Base-by-base conservation (phyloP, 2,797 vertebrate genomes). In the Gobionotothen gibberifrons region DNA sequence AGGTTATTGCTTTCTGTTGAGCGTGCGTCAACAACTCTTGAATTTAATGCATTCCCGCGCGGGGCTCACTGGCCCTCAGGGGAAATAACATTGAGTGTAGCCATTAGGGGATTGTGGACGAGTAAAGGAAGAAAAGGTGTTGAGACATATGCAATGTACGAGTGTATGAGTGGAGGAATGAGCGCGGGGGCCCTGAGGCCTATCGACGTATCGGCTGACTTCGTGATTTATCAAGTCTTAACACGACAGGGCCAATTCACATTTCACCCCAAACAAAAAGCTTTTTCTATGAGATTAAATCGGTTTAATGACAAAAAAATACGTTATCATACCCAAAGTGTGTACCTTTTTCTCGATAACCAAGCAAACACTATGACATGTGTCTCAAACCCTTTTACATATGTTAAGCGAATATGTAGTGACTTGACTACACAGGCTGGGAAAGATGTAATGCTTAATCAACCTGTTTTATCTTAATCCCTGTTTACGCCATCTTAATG, bases 1-100 rank as follows among this genome's bases (percentile, higher is more conserved):
- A 81, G 84, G 87, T 94, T 93, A 93, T 94, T 94, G 93, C 93
- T 93, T 94, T 93, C 83, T 54, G 79, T 89, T 92, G 87, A 90
- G 91, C 87, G 71, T 90, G 86, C 87, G 80, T 93, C 92, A 89
- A 91, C 90, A 93, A 86, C 90, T 91, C 90, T 91, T 92, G 90
- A 93, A 90, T 92, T 92, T 88, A 93, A 93, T 93, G 92, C 85
- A 84, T 90, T 92, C 89, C 85, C 51, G 74, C 87, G 85, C 39
- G 47, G 21, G 32, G 83, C 87, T 83, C 85, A 65, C 86, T 2
- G 64, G 70, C 78, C 90, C 93, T 87, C 87, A 2, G 90, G 94
- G 95, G 94, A 95, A 95, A 95, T 95, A 95, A 95, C 76, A 53
- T 36, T 36, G 85, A 79, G 36, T 69, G 82, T 78, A 87, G 80